Conservation (phyloP, 2,113 vertebrate genomes). For the human (Homo sapiens) region DNA sequence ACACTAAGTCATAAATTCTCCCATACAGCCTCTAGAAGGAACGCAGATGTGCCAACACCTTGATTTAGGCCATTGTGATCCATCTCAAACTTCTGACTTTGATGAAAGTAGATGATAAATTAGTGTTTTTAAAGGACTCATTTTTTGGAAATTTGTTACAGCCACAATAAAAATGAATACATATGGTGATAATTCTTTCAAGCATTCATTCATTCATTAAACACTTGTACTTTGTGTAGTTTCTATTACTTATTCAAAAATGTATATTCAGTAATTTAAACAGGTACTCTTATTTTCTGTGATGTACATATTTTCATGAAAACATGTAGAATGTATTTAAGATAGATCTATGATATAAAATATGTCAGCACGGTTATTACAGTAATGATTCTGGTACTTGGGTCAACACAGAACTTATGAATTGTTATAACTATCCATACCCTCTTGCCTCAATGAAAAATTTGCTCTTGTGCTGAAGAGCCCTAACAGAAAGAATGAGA, state of each 20-base stretch:
- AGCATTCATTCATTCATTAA: neutral
- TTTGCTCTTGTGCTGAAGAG: neutral
- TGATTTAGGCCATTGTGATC: neutral
- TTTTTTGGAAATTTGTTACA: neutral
- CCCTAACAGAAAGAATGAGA: neutral
- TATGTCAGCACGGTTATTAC: neutral
- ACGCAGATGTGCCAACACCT: fast-evolving
- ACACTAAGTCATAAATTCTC: neutral
- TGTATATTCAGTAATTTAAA: neutral
- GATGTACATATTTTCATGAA: neutral
- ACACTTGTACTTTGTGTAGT: neutral
- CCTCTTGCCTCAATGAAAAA: neutral
- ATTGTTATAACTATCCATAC: neutral
- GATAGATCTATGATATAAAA: neutral
- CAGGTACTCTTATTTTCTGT: neutral
- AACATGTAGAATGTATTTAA: neutral
- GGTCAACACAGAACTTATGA: neutral
- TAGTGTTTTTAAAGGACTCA: neutral
- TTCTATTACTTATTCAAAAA: neutral
- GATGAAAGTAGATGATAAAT: neutral
- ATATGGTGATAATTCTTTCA: neutral
- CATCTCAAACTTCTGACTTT: neutral
- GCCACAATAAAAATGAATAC: neutral
- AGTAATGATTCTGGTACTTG: neutral
- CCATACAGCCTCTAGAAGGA: neutral